Conservation (phyloP, 2,113 vertebrate genomes). For the Ploceus nigricollis region DNA sequence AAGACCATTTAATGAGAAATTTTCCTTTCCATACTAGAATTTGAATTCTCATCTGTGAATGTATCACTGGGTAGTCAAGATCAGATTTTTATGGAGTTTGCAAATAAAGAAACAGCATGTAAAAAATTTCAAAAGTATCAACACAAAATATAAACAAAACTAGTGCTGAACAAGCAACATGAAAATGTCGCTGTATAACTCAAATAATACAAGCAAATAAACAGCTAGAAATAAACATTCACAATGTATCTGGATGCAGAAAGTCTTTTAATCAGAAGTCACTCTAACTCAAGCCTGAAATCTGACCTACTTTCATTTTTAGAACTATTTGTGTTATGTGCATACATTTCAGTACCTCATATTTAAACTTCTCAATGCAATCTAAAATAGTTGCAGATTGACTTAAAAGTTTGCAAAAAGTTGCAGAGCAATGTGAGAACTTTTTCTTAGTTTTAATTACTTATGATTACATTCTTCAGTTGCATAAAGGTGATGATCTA, state of each 20-base stretch:
- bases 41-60: neutral
- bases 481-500: rapidly evolving
- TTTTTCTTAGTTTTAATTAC: neutral
- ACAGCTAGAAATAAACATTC: neutral
- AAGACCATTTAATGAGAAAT: neutral
- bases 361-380: neutral
- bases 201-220: neutral
- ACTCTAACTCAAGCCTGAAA: neutral
- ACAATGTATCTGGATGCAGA: neutral
- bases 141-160: neutral
- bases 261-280: neutral
- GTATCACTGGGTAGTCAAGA: neutral
- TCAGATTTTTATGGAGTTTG: neutral
- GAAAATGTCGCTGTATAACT: neutral
- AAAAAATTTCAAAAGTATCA: neutral
- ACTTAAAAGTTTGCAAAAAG: neutral
- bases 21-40: neutral
- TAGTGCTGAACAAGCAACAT: neutral
- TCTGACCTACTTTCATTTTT: neutral
- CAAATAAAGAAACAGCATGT: neutral
- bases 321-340: neutral
- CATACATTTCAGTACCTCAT: neutral
- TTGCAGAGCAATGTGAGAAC: neutral
- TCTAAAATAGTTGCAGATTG: neutral
- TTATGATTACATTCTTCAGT: neutral